Evolutionary conservation across 2,888 invertebrate genomes (phyloP).

Genomic region (Yponomeuta evonymella): DNA sequence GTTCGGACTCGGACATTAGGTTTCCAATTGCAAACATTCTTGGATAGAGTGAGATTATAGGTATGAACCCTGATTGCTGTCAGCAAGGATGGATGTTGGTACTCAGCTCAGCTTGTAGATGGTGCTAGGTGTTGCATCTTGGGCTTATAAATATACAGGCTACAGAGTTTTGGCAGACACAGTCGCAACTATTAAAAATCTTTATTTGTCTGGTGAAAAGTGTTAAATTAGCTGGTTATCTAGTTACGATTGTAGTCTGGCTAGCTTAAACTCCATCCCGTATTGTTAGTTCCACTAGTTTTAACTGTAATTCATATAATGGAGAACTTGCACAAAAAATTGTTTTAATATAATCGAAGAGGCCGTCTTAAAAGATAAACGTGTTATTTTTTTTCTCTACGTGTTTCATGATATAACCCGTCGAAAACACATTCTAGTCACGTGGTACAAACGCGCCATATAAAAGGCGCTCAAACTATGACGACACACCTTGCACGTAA

Average conservation of each 20-base stretch:
- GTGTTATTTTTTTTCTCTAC: too few species aligned
- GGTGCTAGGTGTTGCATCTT: not conserved
- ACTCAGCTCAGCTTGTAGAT: not conserved
- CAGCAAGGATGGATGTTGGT: not conserved
- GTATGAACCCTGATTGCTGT: not conserved
- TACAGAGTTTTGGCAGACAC: not conserved
- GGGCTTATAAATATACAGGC: not conserved
- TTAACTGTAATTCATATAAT: not conserved
- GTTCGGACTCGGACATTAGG: too few species aligned
- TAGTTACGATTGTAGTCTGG: not conserved
- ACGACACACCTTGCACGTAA: too few species aligned
- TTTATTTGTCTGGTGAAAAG: not conserved
- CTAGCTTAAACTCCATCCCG: not conserved
- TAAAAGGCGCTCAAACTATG: too few species aligned
- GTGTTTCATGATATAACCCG: too few species aligned
- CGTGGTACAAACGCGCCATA: too few species aligned
- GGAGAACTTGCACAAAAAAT: too few species aligned
- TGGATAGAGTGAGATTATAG: not conserved
- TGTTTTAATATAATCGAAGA: too few species aligned
- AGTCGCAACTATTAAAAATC: conserved; percentile 1
- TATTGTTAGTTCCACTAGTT: not conserved
- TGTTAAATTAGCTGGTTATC: not conserved
- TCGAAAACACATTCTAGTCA: too few species aligned
- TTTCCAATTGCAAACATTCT: too few species aligned
- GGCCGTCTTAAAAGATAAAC: too few species aligned